Base-by-base conservation (phyloP, 2,113 vertebrate genomes). In the Crypturellus undulatus region DNA sequence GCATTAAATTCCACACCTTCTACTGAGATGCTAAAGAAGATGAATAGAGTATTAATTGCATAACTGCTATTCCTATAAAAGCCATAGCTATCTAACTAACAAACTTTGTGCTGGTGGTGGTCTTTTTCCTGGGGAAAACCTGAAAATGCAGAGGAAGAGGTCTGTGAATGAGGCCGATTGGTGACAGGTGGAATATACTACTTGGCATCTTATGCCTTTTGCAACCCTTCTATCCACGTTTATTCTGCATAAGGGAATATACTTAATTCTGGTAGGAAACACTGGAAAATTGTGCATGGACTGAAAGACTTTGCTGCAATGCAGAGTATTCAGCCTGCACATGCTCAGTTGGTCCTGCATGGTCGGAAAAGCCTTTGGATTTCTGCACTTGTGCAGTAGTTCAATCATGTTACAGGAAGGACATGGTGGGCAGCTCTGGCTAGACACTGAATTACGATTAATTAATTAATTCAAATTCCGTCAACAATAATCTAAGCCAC, bases 1-100 rank as follows among this genome's bases (percentile, higher is more conserved):
- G 1, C 7, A 65, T 2, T 40, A 47, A 6, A 16, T 49, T 75
- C 59, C 40, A 26, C 9, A 76, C 2, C 16, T 76, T 47, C 10
- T 22, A 15, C 8, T 32, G 45, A 70, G 12, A 63, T 1, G 10
- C 43, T 65, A 26, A 65, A 90, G 42, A n/a, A 58, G n/a, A 20
- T 0, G 32, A 14, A n/a, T 8, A n/a, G 26, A 32, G 9, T 14
- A 36, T n/a, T 2, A 18, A 1, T 26, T 64, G 19, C 3, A 8
- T 58, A 51, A 38, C 64, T 47, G 8, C 16, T 76, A 19, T 32
- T 89, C 10, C 2, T 43, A 5, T 52, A 36, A 47, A 52, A 64
- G 11, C 3, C n/a, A 49, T 45, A 65, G 17, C 43, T 45, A 10
- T 54, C 34, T 10, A 28, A 12, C 24, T 43, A 56, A 8, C 25